phyloP scores from a whole-genome alignment of 2,113 vertebrate species.

The Neomonachus schauinslandi region DNA sequence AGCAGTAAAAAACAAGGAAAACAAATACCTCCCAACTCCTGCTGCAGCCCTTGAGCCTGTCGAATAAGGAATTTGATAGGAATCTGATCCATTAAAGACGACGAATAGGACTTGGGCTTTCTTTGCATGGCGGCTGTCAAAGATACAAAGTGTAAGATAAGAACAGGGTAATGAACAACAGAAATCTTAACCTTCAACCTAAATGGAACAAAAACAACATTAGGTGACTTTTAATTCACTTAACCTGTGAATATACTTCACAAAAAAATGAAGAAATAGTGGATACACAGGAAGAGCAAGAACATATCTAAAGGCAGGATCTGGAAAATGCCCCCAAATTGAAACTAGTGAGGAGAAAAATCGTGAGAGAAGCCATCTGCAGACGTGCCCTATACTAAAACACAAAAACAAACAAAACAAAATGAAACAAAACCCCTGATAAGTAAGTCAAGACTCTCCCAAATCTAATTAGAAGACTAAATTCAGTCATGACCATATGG shows the following conservation, averaged over 20 bases:
- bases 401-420: not conserved
- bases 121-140: constrained; percentile 94
- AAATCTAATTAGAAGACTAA: not conserved
- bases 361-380: not conserved
- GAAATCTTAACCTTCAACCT: constrained; percentile 43
- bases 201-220: constrained; percentile 55
- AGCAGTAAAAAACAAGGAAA: constrained; percentile 3
- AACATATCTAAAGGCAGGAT: not conserved
- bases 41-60: constrained; percentile 97
- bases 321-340: not conserved
- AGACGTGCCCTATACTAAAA: not conserved
- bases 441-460: not conserved
- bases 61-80: constrained; percentile 98
- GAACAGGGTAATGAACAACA: constrained; percentile 34
- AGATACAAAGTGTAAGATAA: constrained; percentile 15
- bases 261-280: constrained; percentile 22
- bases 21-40: constrained; percentile 94
- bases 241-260: not conserved
- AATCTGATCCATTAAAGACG: constrained; percentile 98
- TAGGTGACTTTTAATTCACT: constrained; percentile 51
- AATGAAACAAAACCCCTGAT: not conserved
- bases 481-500: not conserved
- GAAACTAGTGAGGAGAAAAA: constrained; percentile 12
- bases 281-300: not conserved
- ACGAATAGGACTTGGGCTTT: constrained; percentile 97